phyloP scores from a whole-genome alignment of 2,888 invertebrate species.

The Parnassius orleans region DNA sequence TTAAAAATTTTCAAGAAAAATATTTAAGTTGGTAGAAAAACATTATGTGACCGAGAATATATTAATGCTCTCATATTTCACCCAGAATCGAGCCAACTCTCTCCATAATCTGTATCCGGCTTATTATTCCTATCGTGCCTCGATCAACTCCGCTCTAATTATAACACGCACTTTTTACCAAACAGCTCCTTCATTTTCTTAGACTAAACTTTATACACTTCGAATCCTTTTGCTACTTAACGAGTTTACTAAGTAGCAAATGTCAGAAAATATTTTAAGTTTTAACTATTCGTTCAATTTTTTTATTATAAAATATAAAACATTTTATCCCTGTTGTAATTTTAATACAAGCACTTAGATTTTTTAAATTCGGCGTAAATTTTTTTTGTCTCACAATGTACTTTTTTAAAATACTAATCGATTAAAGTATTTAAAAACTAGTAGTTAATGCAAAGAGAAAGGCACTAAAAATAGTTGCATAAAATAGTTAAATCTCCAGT shows the following conservation, averaged over 20 bases:
- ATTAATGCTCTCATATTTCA: slow-evolving; percentile 1
- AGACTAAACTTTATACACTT: too few species aligned
- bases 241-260: too few species aligned
- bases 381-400: too few species aligned
- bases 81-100: slow-evolving; percentile 47
- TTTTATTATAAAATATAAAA: background rate
- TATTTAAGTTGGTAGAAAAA: too few species aligned
- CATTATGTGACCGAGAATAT: background rate
- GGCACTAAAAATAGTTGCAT: slow-evolving; percentile 6
- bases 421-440: background rate
- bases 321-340: background rate
- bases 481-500: slow-evolving; percentile 1
- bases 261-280: too few species aligned
- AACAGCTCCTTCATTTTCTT: slow-evolving; percentile 21
- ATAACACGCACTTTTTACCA: slow-evolving; percentile 43
- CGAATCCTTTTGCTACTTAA: too few species aligned
- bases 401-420: slow-evolving; percentile 5
- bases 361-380: too few species aligned
- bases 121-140: slow-evolving; percentile 59
- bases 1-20: too few species aligned
- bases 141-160: slow-evolving; percentile 68
- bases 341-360: background rate
- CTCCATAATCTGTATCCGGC: slow-evolving; percentile 56
- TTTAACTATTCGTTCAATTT: too few species aligned
- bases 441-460: slow-evolving; percentile 19